Base-by-base conservation (phyloP, 2,888 invertebrate genomes). In the Silvanus unidentatus region DNA sequence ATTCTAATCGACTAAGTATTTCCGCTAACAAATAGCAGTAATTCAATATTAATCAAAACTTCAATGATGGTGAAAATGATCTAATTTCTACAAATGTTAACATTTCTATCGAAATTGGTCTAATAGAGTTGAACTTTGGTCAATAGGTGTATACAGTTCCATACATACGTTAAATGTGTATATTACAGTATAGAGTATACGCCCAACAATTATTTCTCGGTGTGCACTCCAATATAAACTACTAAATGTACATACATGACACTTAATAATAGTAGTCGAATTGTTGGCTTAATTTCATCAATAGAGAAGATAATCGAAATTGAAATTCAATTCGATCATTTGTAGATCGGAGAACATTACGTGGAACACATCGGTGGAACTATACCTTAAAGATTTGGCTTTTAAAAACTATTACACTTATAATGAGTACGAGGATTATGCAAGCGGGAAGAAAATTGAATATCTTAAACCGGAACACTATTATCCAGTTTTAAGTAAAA, bases 381-480 rank as follows among this genome's bases (percentile, higher is more conserved):
- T 39, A 1, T 55, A 55, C 27, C 27, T 55, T 6, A 13, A 40
- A 12, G 50, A 50, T 42, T 27, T 55, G 9, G 54, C 50, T 1
- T 52, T 52, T 40, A 48, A 39, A n/a, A 46, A 49, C 16, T 50
- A 50, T 29, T 27, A n/a, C 10, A 40, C 29, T 12, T 54, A 54
- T 22, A 2, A 48, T 2, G 28, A 49, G 2, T 50, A 45, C 30
- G 28, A 49, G 28, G 35, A 13, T 2, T 55, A 55, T 39, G 49
- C 48, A 9, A 29, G 34, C 10, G 49, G 50, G 5, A 15, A 27
- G 1, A 49, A 48, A 44, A 43, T 32, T 39, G 54, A 55, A 22
- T 55, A 43, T 43, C 37, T 55, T 10, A 14, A 45, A n/a, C 46
- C 53, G 2, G 43, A 54, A 9, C 41, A 53, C 5, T 55, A 55